Evolutionary conservation across 2,888 invertebrate genomes (phyloP).

Genomic region (Stenotaenia linearis): DNA sequence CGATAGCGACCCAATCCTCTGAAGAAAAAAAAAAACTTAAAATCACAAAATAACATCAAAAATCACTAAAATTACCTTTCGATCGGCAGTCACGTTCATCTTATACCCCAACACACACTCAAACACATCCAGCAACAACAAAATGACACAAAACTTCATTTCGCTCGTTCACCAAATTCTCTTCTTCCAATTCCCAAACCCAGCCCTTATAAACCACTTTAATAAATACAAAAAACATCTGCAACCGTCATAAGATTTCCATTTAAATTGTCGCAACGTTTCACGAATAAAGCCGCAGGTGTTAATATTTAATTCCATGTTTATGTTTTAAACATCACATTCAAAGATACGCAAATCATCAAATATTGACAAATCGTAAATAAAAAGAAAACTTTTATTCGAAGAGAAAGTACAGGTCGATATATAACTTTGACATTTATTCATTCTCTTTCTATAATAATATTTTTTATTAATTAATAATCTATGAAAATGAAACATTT

Average conservation of each 20-base stretch:
- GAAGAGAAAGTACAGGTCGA: too few relatives aligned
- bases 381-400: too few relatives aligned
- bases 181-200: too few relatives aligned
- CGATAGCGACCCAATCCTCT: neutral
- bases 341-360: too few relatives aligned
- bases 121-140: neutral
- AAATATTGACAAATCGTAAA: too few relatives aligned
- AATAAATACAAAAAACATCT: neutral
- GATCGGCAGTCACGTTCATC: neutral
- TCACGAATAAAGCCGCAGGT: neutral
- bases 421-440: too few relatives aligned
- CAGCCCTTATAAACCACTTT: neutral
- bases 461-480: too few relatives aligned
- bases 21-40: neutral
- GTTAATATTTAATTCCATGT: too few relatives aligned
- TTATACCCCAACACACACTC: neutral
- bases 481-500: too few relatives aligned
- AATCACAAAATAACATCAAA: too few relatives aligned
- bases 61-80: neutral
- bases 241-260: neutral
- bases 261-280: neutral
- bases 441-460: too few relatives aligned
- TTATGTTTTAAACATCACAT: too few relatives aligned
- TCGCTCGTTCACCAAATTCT: neutral
- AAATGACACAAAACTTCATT: neutral